Base-by-base conservation (phyloP, 1,140 invertebrate genomes). In the Aleiodes sp. region DNA sequence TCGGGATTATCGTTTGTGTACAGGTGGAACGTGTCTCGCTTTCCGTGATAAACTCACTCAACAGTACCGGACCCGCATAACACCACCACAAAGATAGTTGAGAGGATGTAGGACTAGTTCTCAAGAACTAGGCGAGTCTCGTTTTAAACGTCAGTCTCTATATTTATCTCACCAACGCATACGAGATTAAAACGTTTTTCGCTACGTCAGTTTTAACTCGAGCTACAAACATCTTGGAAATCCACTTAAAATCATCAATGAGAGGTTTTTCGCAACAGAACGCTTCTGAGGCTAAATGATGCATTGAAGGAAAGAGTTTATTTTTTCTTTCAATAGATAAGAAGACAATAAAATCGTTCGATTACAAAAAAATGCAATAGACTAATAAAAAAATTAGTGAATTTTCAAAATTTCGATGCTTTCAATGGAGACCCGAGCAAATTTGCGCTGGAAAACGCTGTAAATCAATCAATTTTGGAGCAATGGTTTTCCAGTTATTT, bases 51-150 rank as follows among this genome's bases (percentile, higher is more conserved):
- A 52, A 52, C 46, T 16, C 19, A n/a, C n/a, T n/a, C n/a, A n/a
- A 16, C 16, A 12, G 41, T 16, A 16, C 41, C 14, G 46, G 46
- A 26, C 46, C 46, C 21, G 46, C 46, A 52, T 52, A 52, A 52
- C 14, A 46, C 16, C 14, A 46, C 10, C 46, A 52, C 46, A 52
- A 21, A 26, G 19, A 24, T 21, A 43, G n/a, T n/a, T n/a, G 39
- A 43, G 19, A 2, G 46, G n/a, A n/a, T n/a, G n/a, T n/a, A 52
- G 46, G 46, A 52, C 46, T 52, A 52, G 46, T 52, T 52, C 46
- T 52, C 46, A 52, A 52, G 46, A 52, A 52, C 46, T 52, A 52
- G 46, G 46, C 46, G 46, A 52, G 46, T 52, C 46, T 52, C 46
- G 46, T 21, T 52, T 52, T 52, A 52, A 52, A 52, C 46, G 46